phyloP scores from a whole-genome alignment of 1,140 invertebrate species.

The Apis dorsata region DNA sequence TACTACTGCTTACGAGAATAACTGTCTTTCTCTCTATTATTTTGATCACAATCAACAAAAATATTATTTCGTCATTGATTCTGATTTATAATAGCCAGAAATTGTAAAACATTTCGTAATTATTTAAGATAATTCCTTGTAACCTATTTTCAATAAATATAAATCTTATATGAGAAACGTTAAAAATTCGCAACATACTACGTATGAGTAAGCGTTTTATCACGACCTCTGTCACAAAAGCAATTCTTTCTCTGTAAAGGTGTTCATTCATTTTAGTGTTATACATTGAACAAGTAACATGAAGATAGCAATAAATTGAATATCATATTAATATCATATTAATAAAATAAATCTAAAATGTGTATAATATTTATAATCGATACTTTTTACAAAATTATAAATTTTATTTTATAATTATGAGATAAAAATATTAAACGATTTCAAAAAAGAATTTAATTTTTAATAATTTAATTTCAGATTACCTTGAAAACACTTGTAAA shows the following conservation, averaged over 20 bases:
- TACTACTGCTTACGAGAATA: slow-evolving; percentile 4
- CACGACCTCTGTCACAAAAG: slow-evolving; percentile 42
- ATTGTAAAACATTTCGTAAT: slow-evolving; percentile 1
- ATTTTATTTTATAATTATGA: background rate
- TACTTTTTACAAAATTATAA: background rate
- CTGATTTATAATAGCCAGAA: background rate
- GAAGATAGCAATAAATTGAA: background rate
- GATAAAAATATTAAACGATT: background rate
- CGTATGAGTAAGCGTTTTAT: slow-evolving; percentile 28
- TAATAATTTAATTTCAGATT: slow-evolving; percentile 11
- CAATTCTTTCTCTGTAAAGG: background rate
- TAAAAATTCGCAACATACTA: slow-evolving; percentile 12
- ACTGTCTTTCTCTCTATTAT: background rate
- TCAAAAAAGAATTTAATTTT: background rate
- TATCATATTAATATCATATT: background rate
- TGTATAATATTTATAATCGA: background rate
- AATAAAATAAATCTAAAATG: background rate
- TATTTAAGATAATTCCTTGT: background rate
- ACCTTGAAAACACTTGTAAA: slow-evolving; percentile 21
- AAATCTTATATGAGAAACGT: background rate
- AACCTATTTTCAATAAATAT: background rate
- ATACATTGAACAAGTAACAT: background rate
- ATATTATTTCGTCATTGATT: background rate
- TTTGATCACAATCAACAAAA: background rate
- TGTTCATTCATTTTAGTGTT: slow-evolving; percentile 18